phyloP scores from a whole-genome alignment of 2,113 vertebrate genomes.

The Grammomys surdaster region DNA sequence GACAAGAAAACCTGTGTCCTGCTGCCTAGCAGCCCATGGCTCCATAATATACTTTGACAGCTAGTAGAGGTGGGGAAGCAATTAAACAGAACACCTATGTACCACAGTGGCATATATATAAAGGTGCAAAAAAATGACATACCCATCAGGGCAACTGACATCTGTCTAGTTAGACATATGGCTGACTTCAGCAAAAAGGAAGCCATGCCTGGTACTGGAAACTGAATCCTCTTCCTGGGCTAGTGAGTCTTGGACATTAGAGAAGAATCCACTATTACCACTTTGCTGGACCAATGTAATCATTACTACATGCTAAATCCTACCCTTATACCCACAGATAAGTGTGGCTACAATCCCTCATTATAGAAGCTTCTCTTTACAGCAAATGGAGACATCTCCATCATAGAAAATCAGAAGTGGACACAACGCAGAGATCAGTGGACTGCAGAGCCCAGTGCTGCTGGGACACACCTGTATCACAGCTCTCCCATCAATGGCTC shows the following conservation, averaged over 20 bases:
- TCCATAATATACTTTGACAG: background rate
- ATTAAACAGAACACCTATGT: background rate
- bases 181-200: background rate
- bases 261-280: background rate
- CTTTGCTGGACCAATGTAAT: background rate
- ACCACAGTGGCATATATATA: background rate
- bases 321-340: background rate
- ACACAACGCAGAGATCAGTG: background rate
- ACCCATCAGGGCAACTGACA: background rate
- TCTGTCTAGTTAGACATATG: background rate
- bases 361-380: background rate
- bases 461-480: background rate
- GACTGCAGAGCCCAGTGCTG: background rate
- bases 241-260: background rate
- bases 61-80: background rate
- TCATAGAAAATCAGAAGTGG: background rate
- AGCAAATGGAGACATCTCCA: background rate
- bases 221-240: background rate
- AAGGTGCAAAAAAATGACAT: background rate
- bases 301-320: background rate
- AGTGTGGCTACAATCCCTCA: background rate
- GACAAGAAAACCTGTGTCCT: background rate
- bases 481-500: background rate
- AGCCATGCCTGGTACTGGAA: background rate
- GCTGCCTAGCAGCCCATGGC: background rate